Evolutionary conservation across 2,888 invertebrate species (phyloP), one percentile per base, ranked within the genome.

Genomic region (Rhorus exstirpatorius): DNA sequence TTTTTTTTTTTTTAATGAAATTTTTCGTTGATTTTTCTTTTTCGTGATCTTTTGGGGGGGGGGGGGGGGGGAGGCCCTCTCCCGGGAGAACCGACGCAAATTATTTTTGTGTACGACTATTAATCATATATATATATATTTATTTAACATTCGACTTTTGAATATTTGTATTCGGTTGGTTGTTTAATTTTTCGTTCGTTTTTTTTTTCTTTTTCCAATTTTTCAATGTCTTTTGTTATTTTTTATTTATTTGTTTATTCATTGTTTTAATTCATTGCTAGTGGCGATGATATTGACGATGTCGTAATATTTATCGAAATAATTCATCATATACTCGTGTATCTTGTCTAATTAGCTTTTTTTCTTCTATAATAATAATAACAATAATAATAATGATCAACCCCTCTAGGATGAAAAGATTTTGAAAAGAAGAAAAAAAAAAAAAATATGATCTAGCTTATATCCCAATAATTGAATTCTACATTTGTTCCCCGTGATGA

Each of bases 331-430:
- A 68, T 75, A 75, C 58, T 88, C 84, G 89, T 89, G 84, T 83
- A 78, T 90, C 87, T 90, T 70, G 86, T 88, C 88, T 87, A 89
- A 90, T 87, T 91, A 90, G 89, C 89, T 87, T 87, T 90, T 89
- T 67, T 75, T 31, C 26, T 17, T 14, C 41, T 61, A n/a, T n/a
- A n/a, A n/a, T n/a, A n/a, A n/a, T n/a, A n/a, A n/a, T n/a, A n/a
- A n/a, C 26, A 35, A 71, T 71, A 44, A 68, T 38, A 35, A 71
- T 55, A 31, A 71, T 71, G 86, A 87, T 88, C 87, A n/a, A n/a
- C 87, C 88, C 90, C 87, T 88, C 88, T 89, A 90, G 90, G 84
- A 88, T 81, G n/a, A n/a, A n/a, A n/a, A n/a, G n/a, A n/a, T n/a
- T n/a, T n/a, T n/a, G n/a, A n/a, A n/a, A n/a, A n/a, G n/a, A n/a